These are phyloP conservation scores for Micromesistius poutassou DNA, from an alignment of 2,797 vertebrate genomes.

Conservation along the genomic window DNA sequence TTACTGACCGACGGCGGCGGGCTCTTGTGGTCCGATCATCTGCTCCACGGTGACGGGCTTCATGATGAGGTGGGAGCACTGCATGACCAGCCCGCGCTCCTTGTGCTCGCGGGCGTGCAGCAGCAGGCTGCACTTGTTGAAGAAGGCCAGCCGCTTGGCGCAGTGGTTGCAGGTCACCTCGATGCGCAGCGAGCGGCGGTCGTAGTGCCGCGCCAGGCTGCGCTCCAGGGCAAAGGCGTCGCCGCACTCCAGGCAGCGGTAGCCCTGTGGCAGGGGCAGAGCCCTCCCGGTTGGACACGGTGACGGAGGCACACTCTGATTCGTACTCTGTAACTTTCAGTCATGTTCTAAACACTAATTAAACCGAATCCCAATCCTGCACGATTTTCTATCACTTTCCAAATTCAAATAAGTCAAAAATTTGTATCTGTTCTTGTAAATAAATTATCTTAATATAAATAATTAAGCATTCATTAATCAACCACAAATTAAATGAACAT, in stretches of 20 bases:
- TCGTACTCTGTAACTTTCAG: neutral
- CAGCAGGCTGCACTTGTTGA: constrained; percentile 96
- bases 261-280: constrained; percentile 65
- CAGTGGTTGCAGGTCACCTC: constrained; percentile 98
- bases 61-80: constrained; percentile 97
- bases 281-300: neutral
- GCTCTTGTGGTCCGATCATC: constrained; percentile 90
- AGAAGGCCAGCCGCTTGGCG: constrained; percentile 89
- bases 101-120: constrained; percentile 95
- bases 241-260: constrained; percentile 92
- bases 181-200: constrained; percentile 90
- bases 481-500: neutral
- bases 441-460: neutral
- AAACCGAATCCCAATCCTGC: neutral
- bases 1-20: constrained; percentile 68
- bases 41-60: constrained; percentile 88
- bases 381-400: too few relatives aligned
- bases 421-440: too few relatives aligned
- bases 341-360: neutral
- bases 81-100: constrained; percentile 94
- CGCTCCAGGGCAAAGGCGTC: constrained; percentile 91
- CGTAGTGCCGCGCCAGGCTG: constrained; percentile 90
- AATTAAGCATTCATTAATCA: neutral
- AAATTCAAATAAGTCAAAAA: too few relatives aligned
- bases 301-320: neutral